Percentiles rank a stretch among this genome's conserved stretches.
Evolutionary conservation across 2,113 vertebrate genomes (phyloP).

Genomic region (Trogon melanurus): DNA sequence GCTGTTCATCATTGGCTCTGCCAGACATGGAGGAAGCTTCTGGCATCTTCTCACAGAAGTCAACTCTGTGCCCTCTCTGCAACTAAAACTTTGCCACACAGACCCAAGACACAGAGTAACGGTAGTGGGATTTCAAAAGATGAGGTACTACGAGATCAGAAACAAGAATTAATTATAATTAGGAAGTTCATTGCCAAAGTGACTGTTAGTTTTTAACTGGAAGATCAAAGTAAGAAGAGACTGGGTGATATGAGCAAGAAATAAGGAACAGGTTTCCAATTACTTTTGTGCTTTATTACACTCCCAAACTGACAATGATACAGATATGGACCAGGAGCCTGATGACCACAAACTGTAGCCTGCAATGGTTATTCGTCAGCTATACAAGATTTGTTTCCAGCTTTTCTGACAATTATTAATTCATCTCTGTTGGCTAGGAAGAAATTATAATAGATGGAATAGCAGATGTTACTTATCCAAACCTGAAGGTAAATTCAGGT

Average conservation of each 20-base stretch:
- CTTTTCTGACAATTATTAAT: not conserved
- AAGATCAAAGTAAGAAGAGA: not conserved
- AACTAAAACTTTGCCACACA: rapidly evolving
- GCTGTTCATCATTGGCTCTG: not conserved
- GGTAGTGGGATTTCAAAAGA: not conserved
- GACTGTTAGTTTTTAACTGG: not conserved
- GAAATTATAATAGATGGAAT: not conserved
- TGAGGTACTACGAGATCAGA: not conserved
- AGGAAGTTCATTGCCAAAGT: not conserved
- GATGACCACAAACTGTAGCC: not conserved
- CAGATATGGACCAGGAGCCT: rapidly evolving
- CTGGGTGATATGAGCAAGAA: not conserved
- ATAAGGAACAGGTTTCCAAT: not conserved
- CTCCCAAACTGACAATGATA: not conserved
- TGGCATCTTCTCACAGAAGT: not conserved
- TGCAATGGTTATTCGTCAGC: not conserved
- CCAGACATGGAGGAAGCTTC: not conserved
- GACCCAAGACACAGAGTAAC: not conserved
- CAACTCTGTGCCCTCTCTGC: rapidly evolving
- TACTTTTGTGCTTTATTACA: not conserved
- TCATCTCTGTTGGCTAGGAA: not conserved
- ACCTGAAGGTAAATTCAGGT: not conserved
- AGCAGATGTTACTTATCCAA: not conserved
- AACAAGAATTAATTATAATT: not conserved
- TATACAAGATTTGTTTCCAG: not conserved